Conservation (phyloP, 1,140 invertebrate species). For the Pseudomyrmex gracilis region DNA sequence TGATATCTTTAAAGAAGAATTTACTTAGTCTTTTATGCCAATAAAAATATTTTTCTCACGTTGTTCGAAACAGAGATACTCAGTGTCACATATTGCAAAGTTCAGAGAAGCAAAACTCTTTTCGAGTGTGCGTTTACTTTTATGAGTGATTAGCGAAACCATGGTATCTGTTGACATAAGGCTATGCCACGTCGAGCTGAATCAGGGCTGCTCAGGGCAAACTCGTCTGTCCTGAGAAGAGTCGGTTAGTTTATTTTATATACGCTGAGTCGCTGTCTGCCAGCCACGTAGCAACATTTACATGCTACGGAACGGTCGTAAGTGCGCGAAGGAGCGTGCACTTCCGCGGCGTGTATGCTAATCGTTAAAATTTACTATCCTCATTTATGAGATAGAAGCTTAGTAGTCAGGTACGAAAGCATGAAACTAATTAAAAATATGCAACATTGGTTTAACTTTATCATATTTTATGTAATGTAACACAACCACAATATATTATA, state of each 20-base stretch:
- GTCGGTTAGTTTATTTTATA: slow-evolving; percentile 84
- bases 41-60: not conserved
- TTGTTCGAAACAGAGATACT: not conserved
- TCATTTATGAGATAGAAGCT: slow-evolving; percentile 56
- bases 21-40: no score
- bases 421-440: slow-evolving; percentile 56
- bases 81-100: slow-evolving; percentile 32
- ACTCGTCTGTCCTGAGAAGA: slow-evolving; percentile 80
- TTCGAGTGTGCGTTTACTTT: slow-evolving; percentile 40
- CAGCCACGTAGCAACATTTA: slow-evolving; percentile 84
- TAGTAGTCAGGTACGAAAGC: slow-evolving; percentile 35
- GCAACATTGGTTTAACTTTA: slow-evolving; percentile 25
- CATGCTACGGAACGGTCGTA: slow-evolving; percentile 75
- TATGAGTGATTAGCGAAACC: slow-evolving; percentile 51
- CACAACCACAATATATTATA: no score
- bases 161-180: slow-evolving; percentile 80
- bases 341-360: slow-evolving; percentile 57
- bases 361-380: slow-evolving; percentile 63
- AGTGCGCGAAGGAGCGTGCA: slow-evolving; percentile 74
- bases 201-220: slow-evolving; percentile 79
- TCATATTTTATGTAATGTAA: slow-evolving; percentile 17
- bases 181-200: slow-evolving; percentile 79
- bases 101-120: slow-evolving; percentile 43
- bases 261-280: slow-evolving; percentile 83
- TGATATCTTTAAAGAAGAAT: not conserved